Percentiles rank a stretch among this genome's conserved stretches.
Conservation (phyloP, 2,113 vertebrate species). For the Limnothrissa miodon region DNA sequence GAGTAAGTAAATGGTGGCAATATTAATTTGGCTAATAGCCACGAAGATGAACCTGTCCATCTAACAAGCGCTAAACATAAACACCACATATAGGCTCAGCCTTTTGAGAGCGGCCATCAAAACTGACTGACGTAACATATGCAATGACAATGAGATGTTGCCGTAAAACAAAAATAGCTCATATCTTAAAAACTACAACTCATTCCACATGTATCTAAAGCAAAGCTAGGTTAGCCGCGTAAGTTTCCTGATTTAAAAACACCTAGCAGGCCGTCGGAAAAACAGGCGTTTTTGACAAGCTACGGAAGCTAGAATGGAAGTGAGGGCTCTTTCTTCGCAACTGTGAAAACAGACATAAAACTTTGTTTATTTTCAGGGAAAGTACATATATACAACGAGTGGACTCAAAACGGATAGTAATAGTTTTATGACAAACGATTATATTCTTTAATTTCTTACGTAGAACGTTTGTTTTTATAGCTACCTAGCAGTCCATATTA, state of each 20-base stretch:
- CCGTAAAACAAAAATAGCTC: too few relatives aligned
- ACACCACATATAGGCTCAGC: not conserved
- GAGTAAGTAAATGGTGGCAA: not conserved
- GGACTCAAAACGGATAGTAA: not conserved
- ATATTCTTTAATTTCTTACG: not conserved
- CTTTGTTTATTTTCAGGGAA: not conserved
- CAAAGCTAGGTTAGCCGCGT: not conserved
- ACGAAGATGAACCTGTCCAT: not conserved
- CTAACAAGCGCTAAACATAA: not conserved
- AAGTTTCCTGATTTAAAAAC: constrained; percentile 1
- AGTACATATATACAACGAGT: not conserved
- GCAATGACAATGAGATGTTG: too few relatives aligned
- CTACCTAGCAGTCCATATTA: not conserved
- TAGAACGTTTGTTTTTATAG: not conserved
- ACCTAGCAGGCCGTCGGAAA: not conserved
- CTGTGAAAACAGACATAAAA: not conserved
- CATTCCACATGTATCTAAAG: not conserved
- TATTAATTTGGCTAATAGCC: not conserved
- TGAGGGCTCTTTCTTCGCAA: not conserved
- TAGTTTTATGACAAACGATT: not conserved
- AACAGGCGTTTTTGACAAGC: not conserved
- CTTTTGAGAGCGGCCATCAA: too few relatives aligned
- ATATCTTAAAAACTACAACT: too few relatives aligned
- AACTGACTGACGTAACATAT: not conserved
- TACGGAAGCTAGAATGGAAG: not conserved